Evolutionary conservation across 2,888 invertebrate genomes (phyloP).

Genomic region (Siphlonurus alternatus): DNA sequence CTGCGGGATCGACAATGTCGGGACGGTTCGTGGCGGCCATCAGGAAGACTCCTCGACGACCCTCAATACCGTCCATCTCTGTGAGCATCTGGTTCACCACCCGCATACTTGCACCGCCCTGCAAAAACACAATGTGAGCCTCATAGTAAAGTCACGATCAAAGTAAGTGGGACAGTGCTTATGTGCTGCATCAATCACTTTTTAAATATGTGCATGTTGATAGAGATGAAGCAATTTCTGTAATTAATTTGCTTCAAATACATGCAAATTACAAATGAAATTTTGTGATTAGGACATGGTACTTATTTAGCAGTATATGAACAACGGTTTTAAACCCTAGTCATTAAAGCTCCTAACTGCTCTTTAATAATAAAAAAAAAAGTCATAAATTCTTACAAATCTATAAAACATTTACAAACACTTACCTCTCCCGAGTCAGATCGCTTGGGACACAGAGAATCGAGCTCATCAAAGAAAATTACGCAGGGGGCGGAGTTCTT

Average conservation of each 20-base stretch:
- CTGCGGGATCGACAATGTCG: slow-evolving; percentile 91
- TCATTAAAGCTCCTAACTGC: no score
- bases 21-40: slow-evolving; percentile 94
- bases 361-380: no score
- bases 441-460: slow-evolving; percentile 83
- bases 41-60: slow-evolving; percentile 80
- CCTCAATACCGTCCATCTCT: slow-evolving; percentile 96
- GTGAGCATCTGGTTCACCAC: slow-evolving; percentile 95
- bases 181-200: slow-evolving; percentile 10
- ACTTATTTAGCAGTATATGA: no score
- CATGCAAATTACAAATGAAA: no score
- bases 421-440: slow-evolving; percentile 50
- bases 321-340: no score
- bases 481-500: slow-evolving; percentile 93
- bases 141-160: no score
- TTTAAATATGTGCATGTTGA: no score
- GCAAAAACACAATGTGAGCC: neutral
- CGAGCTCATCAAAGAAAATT: slow-evolving; percentile 97
- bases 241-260: neutral
- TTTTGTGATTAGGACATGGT: no score
- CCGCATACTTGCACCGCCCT: slow-evolving; percentile 56
- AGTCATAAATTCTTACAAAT: no score
- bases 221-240: slow-evolving; percentile 9
- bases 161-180: neutral
- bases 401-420: slow-evolving; percentile 5